A percentile compares a stretch with the other conserved stretches of the same genome.
phyloP scores from a whole-genome alignment of 2,797 vertebrate species.

The Myripristis jacobus region DNA sequence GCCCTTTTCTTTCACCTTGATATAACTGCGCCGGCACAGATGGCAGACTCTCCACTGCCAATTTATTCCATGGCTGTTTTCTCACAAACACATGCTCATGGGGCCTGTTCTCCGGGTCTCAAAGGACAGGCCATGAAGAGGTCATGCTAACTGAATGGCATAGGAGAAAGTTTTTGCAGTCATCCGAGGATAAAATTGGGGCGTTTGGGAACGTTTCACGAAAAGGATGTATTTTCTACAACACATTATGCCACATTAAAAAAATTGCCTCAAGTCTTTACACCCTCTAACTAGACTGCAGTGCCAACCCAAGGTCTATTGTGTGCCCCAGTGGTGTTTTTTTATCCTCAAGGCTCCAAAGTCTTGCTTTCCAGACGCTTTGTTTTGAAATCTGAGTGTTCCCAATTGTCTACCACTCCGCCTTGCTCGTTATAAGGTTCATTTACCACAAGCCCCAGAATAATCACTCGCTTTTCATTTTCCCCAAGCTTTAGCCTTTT shows the following conservation, averaged over 20 bases:
- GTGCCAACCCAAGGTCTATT: slow-evolving; percentile 27
- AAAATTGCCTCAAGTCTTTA: slow-evolving; percentile 25
- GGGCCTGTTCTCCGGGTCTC: slow-evolving; percentile 4
- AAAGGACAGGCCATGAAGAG: slow-evolving; percentile 42
- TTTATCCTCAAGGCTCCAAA: slow-evolving; percentile 23
- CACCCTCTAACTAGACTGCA: slow-evolving; percentile 9
- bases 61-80: slow-evolving; percentile 52
- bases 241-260: slow-evolving; percentile 16
- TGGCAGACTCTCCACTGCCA: slow-evolving; percentile 49
- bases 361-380: slow-evolving; percentile 16
- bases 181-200: not conserved
- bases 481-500: slow-evolving; percentile 62
- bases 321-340: not conserved
- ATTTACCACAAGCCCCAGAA: slow-evolving; percentile 72
- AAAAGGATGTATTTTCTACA: not conserved
- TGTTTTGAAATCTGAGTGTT: slow-evolving; percentile 56
- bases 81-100: slow-evolving; percentile 19
- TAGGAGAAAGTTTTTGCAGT: not conserved
- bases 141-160: slow-evolving; percentile 13
- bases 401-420: slow-evolving; percentile 56
- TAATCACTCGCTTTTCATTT: slow-evolving; percentile 75
- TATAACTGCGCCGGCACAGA: slow-evolving; percentile 51
- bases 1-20: slow-evolving; percentile 47
- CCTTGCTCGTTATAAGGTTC: slow-evolving; percentile 71
- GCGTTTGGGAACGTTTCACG: not conserved